Percentiles rank a stretch among this genome's conserved stretches.
phyloP scores from a whole-genome alignment of 2,888 invertebrate species.

The Pollenia griseotomentosa region DNA sequence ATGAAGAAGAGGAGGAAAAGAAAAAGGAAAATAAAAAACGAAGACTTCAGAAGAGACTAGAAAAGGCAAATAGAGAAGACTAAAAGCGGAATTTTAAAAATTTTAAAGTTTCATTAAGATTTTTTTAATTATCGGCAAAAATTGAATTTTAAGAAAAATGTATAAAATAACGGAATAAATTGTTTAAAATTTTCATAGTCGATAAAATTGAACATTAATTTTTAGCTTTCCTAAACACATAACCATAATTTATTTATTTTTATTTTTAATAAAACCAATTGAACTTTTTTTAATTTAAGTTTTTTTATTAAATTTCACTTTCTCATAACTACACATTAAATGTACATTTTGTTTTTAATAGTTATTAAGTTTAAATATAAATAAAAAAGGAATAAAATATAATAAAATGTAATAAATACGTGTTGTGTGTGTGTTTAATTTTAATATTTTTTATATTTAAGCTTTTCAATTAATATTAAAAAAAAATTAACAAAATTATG shows the following conservation, averaged over 20 bases:
- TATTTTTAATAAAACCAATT: too few species aligned
- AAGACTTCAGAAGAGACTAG: neutral
- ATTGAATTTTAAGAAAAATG: too few species aligned
- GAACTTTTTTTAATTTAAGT: slow-evolving; percentile 6
- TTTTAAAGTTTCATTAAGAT: slow-evolving; percentile 6
- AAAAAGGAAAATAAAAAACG: slow-evolving; percentile 26
- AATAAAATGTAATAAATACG: slow-evolving; percentile 69
- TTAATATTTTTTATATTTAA: slow-evolving; percentile 44
- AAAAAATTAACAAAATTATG: slow-evolving; percentile 48
- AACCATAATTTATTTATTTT: too few species aligned
- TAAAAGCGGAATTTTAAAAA: neutral
- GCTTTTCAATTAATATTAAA: slow-evolving; percentile 22
- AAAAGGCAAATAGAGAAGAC: neutral
- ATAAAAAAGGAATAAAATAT: slow-evolving; percentile 67
- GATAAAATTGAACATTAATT: too few species aligned
- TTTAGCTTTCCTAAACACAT: too few species aligned
- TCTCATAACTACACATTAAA: slow-evolving; percentile 59
- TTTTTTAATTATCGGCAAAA: slow-evolving; percentile 58
- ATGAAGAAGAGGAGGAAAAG: slow-evolving; percentile 17
- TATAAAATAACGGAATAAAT: too few species aligned
- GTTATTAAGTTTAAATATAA: slow-evolving; percentile 28
- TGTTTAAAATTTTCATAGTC: too few species aligned
- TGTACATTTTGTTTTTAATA: slow-evolving; percentile 39
- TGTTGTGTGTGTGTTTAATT: slow-evolving; percentile 51
- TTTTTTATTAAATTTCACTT: slow-evolving; percentile 66